Evolutionary conservation across 2,113 vertebrate species (phyloP).

Genomic region (Mohoua ochrocephala): DNA sequence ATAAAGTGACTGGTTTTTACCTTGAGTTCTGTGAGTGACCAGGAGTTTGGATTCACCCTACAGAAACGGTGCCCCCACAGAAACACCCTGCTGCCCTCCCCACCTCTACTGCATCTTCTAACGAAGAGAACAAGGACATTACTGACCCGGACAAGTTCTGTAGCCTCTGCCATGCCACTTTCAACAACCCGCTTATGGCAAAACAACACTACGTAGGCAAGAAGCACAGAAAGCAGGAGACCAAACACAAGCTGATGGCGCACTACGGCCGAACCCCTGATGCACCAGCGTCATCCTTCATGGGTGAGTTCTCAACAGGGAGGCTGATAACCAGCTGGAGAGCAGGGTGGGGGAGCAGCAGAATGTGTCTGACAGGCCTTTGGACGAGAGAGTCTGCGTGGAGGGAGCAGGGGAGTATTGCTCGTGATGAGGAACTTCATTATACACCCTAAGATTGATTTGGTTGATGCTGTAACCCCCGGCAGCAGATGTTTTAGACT

Average conservation of each 20-base stretch:
- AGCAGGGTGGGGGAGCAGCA: not conserved
- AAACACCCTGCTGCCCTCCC: conserved; percentile 57
- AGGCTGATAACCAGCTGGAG: not conserved
- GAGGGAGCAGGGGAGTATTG: not conserved
- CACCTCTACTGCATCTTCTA: conserved; percentile 36
- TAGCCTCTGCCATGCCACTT: conserved; percentile 91
- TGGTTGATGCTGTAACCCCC: not conserved
- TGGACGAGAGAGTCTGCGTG: not conserved
- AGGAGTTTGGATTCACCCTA: conserved; percentile 7
- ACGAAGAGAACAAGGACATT: conserved; percentile 52
- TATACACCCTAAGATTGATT: not conserved
- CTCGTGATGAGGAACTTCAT: not conserved
- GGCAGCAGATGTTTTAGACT: not conserved
- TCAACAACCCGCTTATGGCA: conserved; percentile 95
- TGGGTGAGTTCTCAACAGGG: conserved; percentile 64
- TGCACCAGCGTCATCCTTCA: conserved; percentile 60
- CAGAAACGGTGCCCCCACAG: conserved; percentile 33
- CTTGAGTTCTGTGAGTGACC: not conserved
- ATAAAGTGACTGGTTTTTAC: not conserved
- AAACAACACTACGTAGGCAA: conserved; percentile 95
- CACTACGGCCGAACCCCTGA: conserved; percentile 83
- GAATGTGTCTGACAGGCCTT: not conserved
- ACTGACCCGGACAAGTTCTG: conserved; percentile 90
- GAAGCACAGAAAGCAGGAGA: conserved; percentile 93
- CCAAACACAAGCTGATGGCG: conserved; percentile 93